phyloP scores from a whole-genome alignment of 2,888 invertebrate genomes.

The Therioaphis trifolii region DNA sequence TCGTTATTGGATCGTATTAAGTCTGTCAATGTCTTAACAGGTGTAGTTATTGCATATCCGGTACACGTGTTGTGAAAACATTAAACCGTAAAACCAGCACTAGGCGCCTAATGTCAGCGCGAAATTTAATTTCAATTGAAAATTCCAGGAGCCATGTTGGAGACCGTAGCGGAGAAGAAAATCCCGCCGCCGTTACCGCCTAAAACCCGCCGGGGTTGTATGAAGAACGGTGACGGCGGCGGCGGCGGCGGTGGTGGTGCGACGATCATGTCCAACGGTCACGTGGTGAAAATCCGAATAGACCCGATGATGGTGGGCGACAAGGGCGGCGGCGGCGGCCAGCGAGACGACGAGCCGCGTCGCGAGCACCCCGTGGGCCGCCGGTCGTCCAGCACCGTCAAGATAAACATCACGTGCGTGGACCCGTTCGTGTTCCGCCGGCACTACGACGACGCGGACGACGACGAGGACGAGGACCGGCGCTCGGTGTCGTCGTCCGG shows the following conservation, averaged over 20 bases:
- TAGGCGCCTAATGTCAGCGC: too few relatives aligned
- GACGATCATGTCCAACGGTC: conserved; percentile 53
- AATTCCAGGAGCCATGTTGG: conserved; percentile 20
- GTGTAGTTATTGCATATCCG: too few relatives aligned
- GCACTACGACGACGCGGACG: conserved; percentile 62
- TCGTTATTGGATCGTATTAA: too few relatives aligned
- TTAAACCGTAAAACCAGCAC: too few relatives aligned
- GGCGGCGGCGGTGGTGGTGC: conserved; percentile 37
- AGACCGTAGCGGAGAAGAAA: conserved; percentile 50
- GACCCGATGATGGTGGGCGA: conserved; percentile 54
- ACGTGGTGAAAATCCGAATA: conserved; percentile 65
- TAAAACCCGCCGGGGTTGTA: conserved; percentile 71
- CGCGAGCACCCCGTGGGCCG: conserved; percentile 55
- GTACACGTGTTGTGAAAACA: too few relatives aligned
- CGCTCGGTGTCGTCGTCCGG: conserved; percentile 72
- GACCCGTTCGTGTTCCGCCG: conserved; percentile 60
- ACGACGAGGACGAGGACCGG: conserved; percentile 60
- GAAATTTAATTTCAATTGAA: too few relatives aligned
- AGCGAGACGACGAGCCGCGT: conserved; percentile 36
- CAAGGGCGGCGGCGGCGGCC: not conserved
- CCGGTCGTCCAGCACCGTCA: conserved; percentile 68
- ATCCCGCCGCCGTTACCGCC: conserved; percentile 73
- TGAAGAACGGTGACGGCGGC: conserved; percentile 64
- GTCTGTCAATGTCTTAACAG: too few relatives aligned
- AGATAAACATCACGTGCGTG: conserved; percentile 72